phyloP scores from a whole-genome alignment of 2,888 invertebrate genomes.

The Thereva unica region DNA sequence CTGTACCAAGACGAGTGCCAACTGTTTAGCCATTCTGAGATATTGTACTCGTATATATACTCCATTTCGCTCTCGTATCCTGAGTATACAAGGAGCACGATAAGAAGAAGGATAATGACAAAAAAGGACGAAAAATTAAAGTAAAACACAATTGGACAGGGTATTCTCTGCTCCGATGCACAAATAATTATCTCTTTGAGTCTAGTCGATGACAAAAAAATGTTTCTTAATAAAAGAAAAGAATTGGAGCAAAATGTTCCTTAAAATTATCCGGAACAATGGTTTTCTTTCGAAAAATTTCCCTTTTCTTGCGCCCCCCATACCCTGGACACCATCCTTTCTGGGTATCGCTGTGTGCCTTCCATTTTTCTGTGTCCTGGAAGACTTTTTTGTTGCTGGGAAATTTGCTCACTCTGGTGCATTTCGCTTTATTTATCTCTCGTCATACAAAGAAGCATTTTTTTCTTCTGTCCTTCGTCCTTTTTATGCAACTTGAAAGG shows the following conservation, averaged over 20 bases:
- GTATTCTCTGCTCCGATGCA: background rate
- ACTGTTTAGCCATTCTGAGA: too few species aligned
- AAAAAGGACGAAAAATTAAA: conserved; percentile 2
- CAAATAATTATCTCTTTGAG: conserved; percentile 2
- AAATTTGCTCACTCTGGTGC: conserved; percentile 7
- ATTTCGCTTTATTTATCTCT: conserved; percentile 4
- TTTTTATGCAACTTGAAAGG: too few species aligned
- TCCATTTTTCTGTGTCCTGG: background rate
- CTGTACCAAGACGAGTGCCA: too few species aligned
- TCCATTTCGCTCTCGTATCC: too few species aligned
- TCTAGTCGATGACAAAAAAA: conserved; percentile 1
- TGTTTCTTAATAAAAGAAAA: conserved; percentile 4
- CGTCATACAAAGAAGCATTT: background rate
- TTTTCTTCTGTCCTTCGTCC: background rate
- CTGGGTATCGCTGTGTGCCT: too few species aligned
- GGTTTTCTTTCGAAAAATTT: conserved; percentile 5
- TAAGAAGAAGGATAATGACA: background rate
- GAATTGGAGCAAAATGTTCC: conserved; percentile 11
- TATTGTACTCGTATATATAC: too few species aligned
- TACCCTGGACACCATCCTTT: too few species aligned
- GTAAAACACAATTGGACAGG: background rate
- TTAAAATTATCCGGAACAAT: conserved; percentile 11
- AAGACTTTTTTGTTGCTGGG: conserved; percentile 3
- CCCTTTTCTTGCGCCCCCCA: background rate
- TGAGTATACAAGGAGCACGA: too few species aligned